Percentiles rank a stretch among this genome's conserved stretches.
phyloP scores from a whole-genome alignment of 2,113 vertebrate genomes.

The Cephalopterus ornatus region DNA sequence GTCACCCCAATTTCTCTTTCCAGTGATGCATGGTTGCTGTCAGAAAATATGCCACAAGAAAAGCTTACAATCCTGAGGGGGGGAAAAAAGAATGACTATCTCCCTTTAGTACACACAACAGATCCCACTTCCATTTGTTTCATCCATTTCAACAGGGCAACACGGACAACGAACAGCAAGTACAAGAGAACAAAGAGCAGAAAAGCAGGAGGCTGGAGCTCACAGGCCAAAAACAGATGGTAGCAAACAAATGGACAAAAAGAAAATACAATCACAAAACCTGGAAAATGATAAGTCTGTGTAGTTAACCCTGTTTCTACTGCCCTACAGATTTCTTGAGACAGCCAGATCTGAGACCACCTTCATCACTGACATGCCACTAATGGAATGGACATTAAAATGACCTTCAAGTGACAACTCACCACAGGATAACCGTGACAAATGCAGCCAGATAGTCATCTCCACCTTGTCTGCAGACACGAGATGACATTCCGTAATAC shows the following conservation, averaged over 20 bases:
- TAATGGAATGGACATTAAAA: slow-evolving; percentile 1
- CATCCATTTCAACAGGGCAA: background rate
- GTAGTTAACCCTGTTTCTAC: background rate
- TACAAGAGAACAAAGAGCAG: background rate
- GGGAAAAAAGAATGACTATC: background rate
- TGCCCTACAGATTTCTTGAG: background rate
- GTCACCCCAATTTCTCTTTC: background rate
- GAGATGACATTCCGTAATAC: slow-evolving; percentile 2
- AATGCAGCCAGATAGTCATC: slow-evolving; percentile 35
- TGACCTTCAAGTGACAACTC: slow-evolving; percentile 47
- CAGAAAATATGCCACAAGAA: background rate
- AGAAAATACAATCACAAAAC: background rate
- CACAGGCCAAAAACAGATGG: background rate
- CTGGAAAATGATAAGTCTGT: background rate
- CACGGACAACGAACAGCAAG: background rate
- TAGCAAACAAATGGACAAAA: background rate
- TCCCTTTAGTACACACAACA: background rate
- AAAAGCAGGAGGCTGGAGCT: background rate
- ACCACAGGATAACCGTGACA: slow-evolving; percentile 12
- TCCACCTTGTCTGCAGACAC: background rate
- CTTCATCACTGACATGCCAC: background rate
- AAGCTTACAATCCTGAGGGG: accelerated
- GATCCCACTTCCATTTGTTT: background rate
- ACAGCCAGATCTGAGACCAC: background rate
- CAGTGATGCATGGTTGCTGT: background rate